phyloP scores from a whole-genome alignment of 2,888 invertebrate genomes.

The Andrena hattorfiana region DNA sequence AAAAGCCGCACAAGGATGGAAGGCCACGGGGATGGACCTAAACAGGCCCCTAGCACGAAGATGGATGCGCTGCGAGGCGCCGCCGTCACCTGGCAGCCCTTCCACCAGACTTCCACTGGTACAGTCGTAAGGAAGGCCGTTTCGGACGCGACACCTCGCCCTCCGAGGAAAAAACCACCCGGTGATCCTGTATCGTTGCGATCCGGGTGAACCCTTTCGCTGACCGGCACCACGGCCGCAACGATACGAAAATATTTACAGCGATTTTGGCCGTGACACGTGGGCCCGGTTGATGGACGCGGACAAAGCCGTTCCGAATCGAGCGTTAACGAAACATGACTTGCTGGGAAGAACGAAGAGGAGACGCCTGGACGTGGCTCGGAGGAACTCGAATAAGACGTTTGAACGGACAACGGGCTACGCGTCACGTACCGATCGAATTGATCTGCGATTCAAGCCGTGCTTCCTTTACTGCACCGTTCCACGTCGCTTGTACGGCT shows the following conservation, averaged over 20 bases:
- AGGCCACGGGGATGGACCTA: slow-evolving; percentile 66
- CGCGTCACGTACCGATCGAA: slow-evolving; percentile 41
- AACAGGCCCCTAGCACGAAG: slow-evolving; percentile 75
- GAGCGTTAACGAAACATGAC: slow-evolving; percentile 32
- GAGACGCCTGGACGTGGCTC: slow-evolving; percentile 12
- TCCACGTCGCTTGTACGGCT: slow-evolving; percentile 36
- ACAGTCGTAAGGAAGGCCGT: slow-evolving; percentile 29
- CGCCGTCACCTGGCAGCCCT: slow-evolving; percentile 81
- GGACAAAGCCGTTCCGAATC: slow-evolving; percentile 17
- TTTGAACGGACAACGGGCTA: slow-evolving; percentile 13
- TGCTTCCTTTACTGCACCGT: slow-evolving; percentile 34
- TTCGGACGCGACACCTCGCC: slow-evolving; percentile 61
- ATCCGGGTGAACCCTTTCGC: neutral
- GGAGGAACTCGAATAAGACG: slow-evolving; percentile 37
- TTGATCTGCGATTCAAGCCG: slow-evolving; percentile 39
- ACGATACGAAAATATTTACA: neutral
- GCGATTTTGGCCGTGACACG: neutral
- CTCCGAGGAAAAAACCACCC: slow-evolving; percentile 37
- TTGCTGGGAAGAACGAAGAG: slow-evolving; percentile 4
- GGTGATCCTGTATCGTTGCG: neutral
- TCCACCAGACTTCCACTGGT: slow-evolving; percentile 74
- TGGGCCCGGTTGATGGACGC: neutral
- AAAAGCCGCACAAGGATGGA: slow-evolving; percentile 65
- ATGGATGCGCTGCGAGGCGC: slow-evolving; percentile 84
- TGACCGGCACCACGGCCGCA: too few species aligned